Percentiles rank a stretch among this genome's conserved stretches.
Conservation (phyloP, 2,888 invertebrate species). For the Caradrina clavipalpis region DNA sequence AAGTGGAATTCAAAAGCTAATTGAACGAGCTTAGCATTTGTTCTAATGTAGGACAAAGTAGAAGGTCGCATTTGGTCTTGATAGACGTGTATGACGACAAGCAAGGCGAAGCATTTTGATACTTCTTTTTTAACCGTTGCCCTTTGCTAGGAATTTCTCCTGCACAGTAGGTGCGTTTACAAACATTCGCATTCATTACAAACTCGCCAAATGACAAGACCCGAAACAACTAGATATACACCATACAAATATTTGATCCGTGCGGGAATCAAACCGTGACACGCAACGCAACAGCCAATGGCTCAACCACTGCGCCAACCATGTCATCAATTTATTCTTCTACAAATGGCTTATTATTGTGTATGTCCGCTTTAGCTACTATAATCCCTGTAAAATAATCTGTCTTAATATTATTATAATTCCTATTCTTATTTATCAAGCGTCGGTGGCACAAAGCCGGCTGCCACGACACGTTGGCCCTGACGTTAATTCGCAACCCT, state of each 20-base stretch:
- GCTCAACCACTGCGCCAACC: too few species aligned
- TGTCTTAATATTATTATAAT: conserved; percentile 69
- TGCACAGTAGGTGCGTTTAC: too few species aligned
- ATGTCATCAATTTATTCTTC: conserved; percentile 24
- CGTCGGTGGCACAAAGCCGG: conserved; percentile 82
- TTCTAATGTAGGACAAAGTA: conserved; percentile 63
- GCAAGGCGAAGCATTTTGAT: conserved; percentile 31
- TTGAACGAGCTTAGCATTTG: conserved; percentile 66
- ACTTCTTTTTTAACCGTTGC: background rate
- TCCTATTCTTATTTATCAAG: conserved; percentile 76
- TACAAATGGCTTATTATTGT: conserved; percentile 4
- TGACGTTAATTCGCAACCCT: conserved; percentile 91
- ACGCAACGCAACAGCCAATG: too few species aligned
- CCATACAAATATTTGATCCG: too few species aligned
- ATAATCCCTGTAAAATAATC: conserved; percentile 56
- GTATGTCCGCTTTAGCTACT: conserved; percentile 26
- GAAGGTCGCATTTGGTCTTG: conserved; percentile 61
- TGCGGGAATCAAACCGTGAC: too few species aligned
- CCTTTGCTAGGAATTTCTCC: too few species aligned
- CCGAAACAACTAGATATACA: too few species aligned
- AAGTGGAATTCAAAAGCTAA: conserved; percentile 68
- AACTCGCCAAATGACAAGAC: too few species aligned
- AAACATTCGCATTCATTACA: too few species aligned
- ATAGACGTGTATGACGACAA: conserved; percentile 46
- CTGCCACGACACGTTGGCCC: conserved; percentile 80